Base-by-base conservation (phyloP, 2,797 vertebrate species). In the Botia almorhae region DNA sequence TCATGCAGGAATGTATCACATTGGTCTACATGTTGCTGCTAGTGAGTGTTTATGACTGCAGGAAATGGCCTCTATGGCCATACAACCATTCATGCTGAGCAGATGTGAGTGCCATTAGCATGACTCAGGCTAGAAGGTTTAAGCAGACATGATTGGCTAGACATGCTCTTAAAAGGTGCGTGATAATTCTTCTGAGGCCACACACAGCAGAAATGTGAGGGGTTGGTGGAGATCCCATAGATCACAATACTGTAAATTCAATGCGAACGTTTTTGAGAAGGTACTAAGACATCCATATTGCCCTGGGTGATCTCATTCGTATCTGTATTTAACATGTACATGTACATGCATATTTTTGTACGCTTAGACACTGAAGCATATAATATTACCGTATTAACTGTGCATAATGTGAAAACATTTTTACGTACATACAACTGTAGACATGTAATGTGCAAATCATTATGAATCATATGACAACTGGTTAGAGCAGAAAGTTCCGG, bases 151-250 rank as follows among this genome's bases (percentile, higher is more conserved):
- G 3, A 56, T 19, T 43, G 69, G 58, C 29, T 21, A 73, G 78
- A 51, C 61, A 67, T 48, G 51, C 61, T 48, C 61, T 74, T 46
- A 21, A 80, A 56, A 80, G 78, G 23, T 80, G 53, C 51, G 8
- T 80, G 50, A 68, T 80, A 74, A 74, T 80, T 68, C 70, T 68
- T 50, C 8, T 13, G 7, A 50, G 70, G 63, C 78, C 78, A 74
- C 78, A 80, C 78, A 80, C 53, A 29, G 61, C 7, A n/a, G 51
- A 36, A 80, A 80, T 68, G 23, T 68, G 60, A 67, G 36, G 39
- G 23, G 19, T 73, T 80, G 61, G 13, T 19, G 48, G 4, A 29
- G 33, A 79, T 65, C 48, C 6, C 77, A 65, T 53, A 55, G 29
- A 72, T 39, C 67, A 53, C 11, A 65, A 64, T 61, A 58, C 16